Percentiles rank a stretch among this genome's conserved stretches.
Conservation (phyloP, 1,140 invertebrate genomes). For the Dreissena rostriformis region DNA sequence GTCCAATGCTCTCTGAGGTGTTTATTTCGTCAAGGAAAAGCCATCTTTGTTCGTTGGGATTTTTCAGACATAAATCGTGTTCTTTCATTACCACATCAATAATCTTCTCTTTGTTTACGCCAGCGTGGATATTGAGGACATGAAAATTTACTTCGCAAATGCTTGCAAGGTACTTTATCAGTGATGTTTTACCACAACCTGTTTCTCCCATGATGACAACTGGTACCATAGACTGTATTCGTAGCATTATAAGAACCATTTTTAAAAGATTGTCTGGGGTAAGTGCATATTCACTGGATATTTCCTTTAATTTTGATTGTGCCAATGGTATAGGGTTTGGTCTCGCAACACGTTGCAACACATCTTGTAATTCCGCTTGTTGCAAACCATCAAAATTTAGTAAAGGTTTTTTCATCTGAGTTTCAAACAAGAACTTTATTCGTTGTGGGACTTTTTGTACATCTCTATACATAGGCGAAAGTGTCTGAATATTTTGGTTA, state of each 20-base stretch:
- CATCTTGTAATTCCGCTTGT: conserved; percentile 36
- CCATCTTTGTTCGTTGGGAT: conserved; percentile 22
- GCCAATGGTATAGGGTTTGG: background rate
- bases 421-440: conserved; percentile 56
- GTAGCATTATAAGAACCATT: conserved; percentile 64
- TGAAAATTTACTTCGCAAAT: conserved; percentile 49
- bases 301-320: background rate
- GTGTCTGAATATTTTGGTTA: conserved; percentile 54
- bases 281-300: conserved; percentile 57
- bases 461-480: conserved; percentile 58
- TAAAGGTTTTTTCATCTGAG: conserved; percentile 44
- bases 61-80: background rate
- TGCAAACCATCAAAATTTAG: conserved; percentile 43
- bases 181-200: conserved; percentile 75
- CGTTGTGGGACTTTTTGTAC: conserved; percentile 36
- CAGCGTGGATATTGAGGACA: conserved; percentile 60
- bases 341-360: conserved; percentile 54
- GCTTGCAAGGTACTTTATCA: conserved; percentile 66
- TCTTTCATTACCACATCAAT: conserved; percentile 4
- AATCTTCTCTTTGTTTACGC: conserved; percentile 22
- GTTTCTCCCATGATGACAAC: conserved; percentile 77
- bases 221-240: conserved; percentile 64
- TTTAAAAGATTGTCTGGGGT: conserved; percentile 68
- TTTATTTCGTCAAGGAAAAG: conserved; percentile 65
- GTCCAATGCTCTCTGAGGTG: conserved; percentile 53